These are phyloP conservation scores for Asarcornis scutulata DNA, from an alignment of 2,113 vertebrate species.

Conservation along the genomic window DNA sequence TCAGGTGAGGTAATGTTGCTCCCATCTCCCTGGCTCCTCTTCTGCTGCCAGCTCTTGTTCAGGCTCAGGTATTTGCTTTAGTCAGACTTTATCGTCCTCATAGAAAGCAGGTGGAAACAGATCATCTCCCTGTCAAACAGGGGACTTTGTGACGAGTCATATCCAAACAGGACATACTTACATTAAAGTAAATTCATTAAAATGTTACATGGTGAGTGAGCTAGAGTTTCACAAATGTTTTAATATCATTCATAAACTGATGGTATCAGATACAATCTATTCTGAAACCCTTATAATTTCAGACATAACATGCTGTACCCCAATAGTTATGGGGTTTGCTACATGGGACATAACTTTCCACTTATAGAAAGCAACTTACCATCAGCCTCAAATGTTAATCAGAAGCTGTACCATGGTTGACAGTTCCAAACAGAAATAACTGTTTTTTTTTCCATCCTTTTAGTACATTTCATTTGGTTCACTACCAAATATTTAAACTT, in stretches of 20 bases:
- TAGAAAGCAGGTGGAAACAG: neutral
- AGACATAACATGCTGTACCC: neutral
- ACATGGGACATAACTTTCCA: neutral
- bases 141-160: neutral
- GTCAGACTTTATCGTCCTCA: neutral
- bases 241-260: neutral
- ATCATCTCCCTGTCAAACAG: neutral
- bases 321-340: neutral
- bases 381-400: neutral
- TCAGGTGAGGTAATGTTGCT: neutral
- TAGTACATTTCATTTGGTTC: neutral
- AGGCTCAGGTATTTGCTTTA: neutral
- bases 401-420: neutral
- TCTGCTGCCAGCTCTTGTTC: neutral
- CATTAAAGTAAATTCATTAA: neutral
- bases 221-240: neutral
- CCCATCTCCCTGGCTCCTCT: neutral
- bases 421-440: neutral
- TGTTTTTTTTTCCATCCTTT: neutral
- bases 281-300: neutral
- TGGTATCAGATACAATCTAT: neutral
- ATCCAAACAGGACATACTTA: neutral
- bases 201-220: neutral
- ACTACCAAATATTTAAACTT: neutral
- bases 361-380: neutral